Conservation (phyloP, 2,888 invertebrate species). For the Drosophila setosimentum region DNA sequence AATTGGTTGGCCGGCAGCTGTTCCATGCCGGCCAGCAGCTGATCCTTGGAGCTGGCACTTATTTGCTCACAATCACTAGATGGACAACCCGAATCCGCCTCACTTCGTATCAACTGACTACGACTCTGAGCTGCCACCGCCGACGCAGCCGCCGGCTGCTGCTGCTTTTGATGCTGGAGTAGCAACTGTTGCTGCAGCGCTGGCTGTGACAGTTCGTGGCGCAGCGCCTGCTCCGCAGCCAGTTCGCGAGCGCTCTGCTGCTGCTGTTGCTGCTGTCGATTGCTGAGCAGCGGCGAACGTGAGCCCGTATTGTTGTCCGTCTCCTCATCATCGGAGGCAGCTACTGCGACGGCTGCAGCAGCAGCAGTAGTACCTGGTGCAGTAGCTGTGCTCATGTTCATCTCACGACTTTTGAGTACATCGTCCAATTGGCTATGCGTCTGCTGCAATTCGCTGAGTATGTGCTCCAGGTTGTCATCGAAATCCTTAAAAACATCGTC, state of each 20-base stretch:
- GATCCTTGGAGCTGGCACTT: conserved; percentile 90
- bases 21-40: conserved; percentile 86
- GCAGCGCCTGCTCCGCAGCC: conserved; percentile 70
- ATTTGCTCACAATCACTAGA: conserved; percentile 87
- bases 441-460: conserved; percentile 77
- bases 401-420: conserved; percentile 59
- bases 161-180: conserved; percentile 31
- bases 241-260: conserved; percentile 68
- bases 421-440: conserved; percentile 76
- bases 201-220: conserved; percentile 62
- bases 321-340: conserved; percentile 86
- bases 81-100: conserved; percentile 86
- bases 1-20: conserved; percentile 57
- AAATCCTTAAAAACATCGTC: conserved; percentile 81
- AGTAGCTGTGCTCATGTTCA: conserved; percentile 2
- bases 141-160: conserved; percentile 29
- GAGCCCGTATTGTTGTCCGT: conserved; percentile 89
- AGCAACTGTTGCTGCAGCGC: conserved; percentile 16
- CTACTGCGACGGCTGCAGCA: conserved; percentile 7
- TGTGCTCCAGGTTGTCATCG: conserved; percentile 81
- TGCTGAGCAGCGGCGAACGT: conserved; percentile 89
- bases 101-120: conserved; percentile 77
- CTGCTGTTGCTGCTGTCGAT: conserved; percentile 77
- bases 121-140: conserved; percentile 23
- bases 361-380: conserved; percentile 6